Evolutionary conservation across 2,888 invertebrate species (phyloP), one percentile per base, ranked within the genome.

Genomic region (Gerris lacustris): DNA sequence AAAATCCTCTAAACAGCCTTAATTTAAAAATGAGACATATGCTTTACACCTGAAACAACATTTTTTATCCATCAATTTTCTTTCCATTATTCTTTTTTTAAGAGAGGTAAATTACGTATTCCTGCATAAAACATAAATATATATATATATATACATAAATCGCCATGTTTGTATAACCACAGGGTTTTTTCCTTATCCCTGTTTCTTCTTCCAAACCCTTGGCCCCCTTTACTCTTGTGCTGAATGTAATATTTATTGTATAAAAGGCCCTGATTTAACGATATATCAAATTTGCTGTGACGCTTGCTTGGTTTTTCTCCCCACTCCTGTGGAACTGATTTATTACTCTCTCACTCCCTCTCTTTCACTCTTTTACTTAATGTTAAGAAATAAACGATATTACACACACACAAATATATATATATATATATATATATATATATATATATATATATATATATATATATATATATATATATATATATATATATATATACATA

Each of bases 221-320:
- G 9, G 9, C 15, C 55, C 9, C 15, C 9, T 55, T 15, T 55
- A 11, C 55, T 15, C 55, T 55, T 55, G 11, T 55, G 55, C 15
- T 55, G 55, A 55, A 55, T 55, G 55, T 55, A 55, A 55, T 55
- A 55, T 55, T 55, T 55, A 55, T 55, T 55, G 63, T 69, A 69
- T 69, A 45, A 63, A 69, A 69, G 64, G 64, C 69, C 69, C 18
- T 64, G 69, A 69, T 69, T 69, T 69, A 45, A 63, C 69, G 63
- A 69, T 69, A 69, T 64, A 69, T 69, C 69, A 69, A 63, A 66
- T 31, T 18, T 18, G 66, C 66, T 31, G 66, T 31, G 31, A 18
- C 55, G 55, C 15, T 55, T 15, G 55, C 55, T 55, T 11, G 9
- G 55, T 55, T 55, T 44, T 66, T 63, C 44, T 55, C 63, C 63